Base-by-base conservation (phyloP, 53 echinoderm and acorn worm genomes). In the Paracentrotus lividus region DNA sequence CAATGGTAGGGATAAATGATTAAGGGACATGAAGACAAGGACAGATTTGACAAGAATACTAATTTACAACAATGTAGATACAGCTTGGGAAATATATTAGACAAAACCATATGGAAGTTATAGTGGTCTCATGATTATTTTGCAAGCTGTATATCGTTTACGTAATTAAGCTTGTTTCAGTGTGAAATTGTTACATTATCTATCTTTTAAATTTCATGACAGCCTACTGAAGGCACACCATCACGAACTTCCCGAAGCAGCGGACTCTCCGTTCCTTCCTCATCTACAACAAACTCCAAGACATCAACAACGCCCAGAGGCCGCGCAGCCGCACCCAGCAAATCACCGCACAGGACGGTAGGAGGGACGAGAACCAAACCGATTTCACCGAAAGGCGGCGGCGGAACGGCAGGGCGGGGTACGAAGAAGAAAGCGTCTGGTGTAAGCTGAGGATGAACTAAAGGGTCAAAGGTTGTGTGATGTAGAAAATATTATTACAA, bases 371-470 rank as follows among this genome's bases (percentile, higher is more conserved):
- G 77, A 8, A 16, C 92, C 3, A 92, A 92, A 21, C 92, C 92
- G 0, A 40, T 1, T 42, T 92, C 92, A 5, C 92, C 92, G 36
- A 92, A 92, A 78, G 92, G 92, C 8, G 92, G 77, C 3, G 92
- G 92, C 2, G 92, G 78, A 10, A 77, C 21, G 4, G 12, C 92
- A 24, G 40, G 38, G 16, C 92, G 92, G 12, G 81, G 52, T 18
- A 26, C 61, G 23, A 92, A 92, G 58, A 92, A 92, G 92, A 92
- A 92, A 78, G 42, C 56, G n/a, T 92, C 92, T 0, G 92, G 92
- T 0, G 57, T 42, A 10, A 92, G 92, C 58, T 92, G 92, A 92
- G 81, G 65, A 64, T 5, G 42, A 38, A 10, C n/a, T 81, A 81
- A 7, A 13, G 81, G 81, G 81, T 47, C 47, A 20, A 27, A 47